phyloP scores from a whole-genome alignment of 2,113 vertebrate species.

The Podarcis muralis region DNA sequence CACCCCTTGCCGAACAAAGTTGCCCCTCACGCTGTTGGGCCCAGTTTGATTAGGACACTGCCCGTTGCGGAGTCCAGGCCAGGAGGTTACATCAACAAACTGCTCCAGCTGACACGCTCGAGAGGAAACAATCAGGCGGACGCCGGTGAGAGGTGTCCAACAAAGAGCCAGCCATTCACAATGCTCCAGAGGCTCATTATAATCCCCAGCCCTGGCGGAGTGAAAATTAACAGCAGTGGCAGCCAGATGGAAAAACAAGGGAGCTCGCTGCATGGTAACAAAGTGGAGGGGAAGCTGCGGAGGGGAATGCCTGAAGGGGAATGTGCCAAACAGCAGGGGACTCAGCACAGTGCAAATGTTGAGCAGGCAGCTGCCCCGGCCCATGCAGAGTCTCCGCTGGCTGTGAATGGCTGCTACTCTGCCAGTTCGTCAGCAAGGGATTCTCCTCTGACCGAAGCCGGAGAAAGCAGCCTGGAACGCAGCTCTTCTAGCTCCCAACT shows the following conservation, averaged over 20 bases:
- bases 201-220: slow-evolving; percentile 33
- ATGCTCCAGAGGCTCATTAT: slow-evolving; percentile 54
- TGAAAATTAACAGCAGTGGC: slow-evolving; percentile 57
- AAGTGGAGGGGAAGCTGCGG: slow-evolving; percentile 29
- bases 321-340: slow-evolving; percentile 50
- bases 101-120: slow-evolving; percentile 79
- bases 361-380: not conserved
- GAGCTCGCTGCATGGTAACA: slow-evolving; percentile 40
- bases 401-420: slow-evolving; percentile 14
- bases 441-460: slow-evolving; percentile 47
- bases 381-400: slow-evolving; percentile 25
- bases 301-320: slow-evolving; percentile 45
- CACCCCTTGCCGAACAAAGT: slow-evolving; percentile 15
- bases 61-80: slow-evolving; percentile 65
- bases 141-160: slow-evolving; percentile 33
- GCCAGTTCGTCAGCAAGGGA: slow-evolving; percentile 30
- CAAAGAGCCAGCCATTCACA: slow-evolving; percentile 35
- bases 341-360: not conserved
- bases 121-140: slow-evolving; percentile 60
- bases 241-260: slow-evolving; percentile 52
- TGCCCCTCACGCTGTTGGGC: not conserved
- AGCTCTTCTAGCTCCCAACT: slow-evolving; percentile 34
- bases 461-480: not conserved
- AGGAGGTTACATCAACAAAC: slow-evolving; percentile 82
- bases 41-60: slow-evolving; percentile 39